Percentiles rank a stretch among this genome's conserved stretches.
These are phyloP conservation scores for Heliconius himera DNA, from an alignment of 1,140 invertebrate genomes.

Conservation along the genomic window DNA sequence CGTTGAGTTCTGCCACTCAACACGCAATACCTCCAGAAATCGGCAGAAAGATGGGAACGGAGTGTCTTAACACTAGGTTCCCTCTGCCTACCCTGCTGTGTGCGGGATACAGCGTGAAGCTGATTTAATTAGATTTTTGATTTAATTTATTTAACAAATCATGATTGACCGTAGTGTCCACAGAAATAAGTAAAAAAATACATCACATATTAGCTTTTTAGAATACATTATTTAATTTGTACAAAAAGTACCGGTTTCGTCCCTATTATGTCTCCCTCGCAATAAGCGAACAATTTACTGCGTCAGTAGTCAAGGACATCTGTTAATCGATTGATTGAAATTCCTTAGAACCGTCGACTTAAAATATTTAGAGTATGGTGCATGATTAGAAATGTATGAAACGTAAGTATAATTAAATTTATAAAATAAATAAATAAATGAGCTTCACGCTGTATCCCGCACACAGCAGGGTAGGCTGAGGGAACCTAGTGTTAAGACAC, in stretches of 20 bases:
- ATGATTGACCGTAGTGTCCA: background rate
- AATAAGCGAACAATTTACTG: constrained; percentile 74
- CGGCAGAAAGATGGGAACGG: too few species aligned
- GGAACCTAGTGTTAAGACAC: too few species aligned
- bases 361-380: constrained; percentile 49
- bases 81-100: too few species aligned
- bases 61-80: too few species aligned
- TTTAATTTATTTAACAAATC: background rate
- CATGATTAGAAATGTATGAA: background rate
- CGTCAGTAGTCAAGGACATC: constrained; percentile 74
- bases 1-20: too few species aligned
- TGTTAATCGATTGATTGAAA: constrained; percentile 80
- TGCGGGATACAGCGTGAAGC: too few species aligned
- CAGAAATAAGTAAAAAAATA: background rate
- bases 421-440: too few species aligned
- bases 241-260: constrained; percentile 36
- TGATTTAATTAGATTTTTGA: too few species aligned
- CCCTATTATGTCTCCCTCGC: constrained; percentile 56
- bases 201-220: background rate
- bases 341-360: constrained; percentile 61
- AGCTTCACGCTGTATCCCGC: too few species aligned
- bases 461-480: too few species aligned
- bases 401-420: too few species aligned
- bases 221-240: background rate
- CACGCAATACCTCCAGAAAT: too few species aligned